A percentile compares a stretch with the other conserved stretches of the same genome.
Conservation (phyloP, 1,140 invertebrate species). For the Microplitis demolitor region DNA sequence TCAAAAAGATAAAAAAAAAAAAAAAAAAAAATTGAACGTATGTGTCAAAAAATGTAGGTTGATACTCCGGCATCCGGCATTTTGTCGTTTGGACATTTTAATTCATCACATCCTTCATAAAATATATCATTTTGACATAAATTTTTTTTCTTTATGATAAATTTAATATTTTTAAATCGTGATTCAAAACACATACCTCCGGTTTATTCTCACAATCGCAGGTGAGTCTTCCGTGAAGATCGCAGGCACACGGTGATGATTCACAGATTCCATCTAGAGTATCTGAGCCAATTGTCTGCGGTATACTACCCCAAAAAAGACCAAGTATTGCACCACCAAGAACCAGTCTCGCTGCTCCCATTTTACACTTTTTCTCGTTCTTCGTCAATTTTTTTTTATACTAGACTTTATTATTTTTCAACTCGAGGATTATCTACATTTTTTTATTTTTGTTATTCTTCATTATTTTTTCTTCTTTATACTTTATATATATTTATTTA, state of each 20-base stretch:
- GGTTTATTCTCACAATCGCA: conserved; percentile 64
- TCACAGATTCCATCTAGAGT: conserved; percentile 61
- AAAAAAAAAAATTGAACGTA: conserved; percentile 11
- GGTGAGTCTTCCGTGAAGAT: conserved; percentile 63
- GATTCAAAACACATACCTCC: conserved; percentile 53
- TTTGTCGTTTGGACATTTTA: conserved; percentile 9
- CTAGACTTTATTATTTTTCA: not conserved
- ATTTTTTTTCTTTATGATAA: conserved; percentile 14
- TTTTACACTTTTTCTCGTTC: conserved; percentile 34
- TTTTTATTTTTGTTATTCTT: not conserved
- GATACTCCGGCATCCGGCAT: conserved; percentile 10
- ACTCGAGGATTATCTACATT: not conserved
- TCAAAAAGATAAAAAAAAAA: not conserved
- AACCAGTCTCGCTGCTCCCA: conserved; percentile 50
- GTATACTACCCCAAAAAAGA: conserved; percentile 49
- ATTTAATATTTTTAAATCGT: not conserved
- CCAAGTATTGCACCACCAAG: conserved; percentile 52
- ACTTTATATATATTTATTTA: not conserved
- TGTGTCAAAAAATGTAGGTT: not conserved
- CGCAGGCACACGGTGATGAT: conserved; percentile 63
- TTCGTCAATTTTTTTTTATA: not conserved
- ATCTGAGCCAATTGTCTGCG: conserved; percentile 46
- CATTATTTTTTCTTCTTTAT: not conserved
- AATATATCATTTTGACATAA: not conserved
- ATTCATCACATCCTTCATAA: conserved; percentile 19